Evolutionary conservation across 2,797 vertebrate genomes (phyloP), one percentile per base, ranked within the genome.

Genomic region (Chelmon rostratus): DNA sequence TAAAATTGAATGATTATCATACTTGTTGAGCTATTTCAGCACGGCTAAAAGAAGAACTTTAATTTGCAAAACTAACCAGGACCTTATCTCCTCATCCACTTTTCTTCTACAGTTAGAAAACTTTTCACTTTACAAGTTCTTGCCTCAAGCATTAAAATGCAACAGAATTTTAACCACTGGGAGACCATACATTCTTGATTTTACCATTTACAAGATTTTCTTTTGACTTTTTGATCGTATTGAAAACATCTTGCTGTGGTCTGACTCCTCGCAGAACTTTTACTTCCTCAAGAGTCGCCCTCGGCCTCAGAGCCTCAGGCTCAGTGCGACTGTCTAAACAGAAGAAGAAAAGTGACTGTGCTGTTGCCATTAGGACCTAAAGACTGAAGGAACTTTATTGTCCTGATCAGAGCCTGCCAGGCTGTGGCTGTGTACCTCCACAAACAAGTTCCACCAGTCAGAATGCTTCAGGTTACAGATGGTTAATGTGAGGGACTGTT

Each of bases 321-420:
- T 62, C 54, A 21, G 64, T 79, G 70, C 63, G 68, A 59, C 70
- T 83, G 78, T 89, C 62, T 84, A 68, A 76, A 86, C 79, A 83
- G 69, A 76, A 65, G 68, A 84, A 77, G 61, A 86, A 83, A 88
- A 81, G 78, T 81, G 86, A 86, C 73, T 69, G 23, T 72, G 78
- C 61, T 78, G 83, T 50, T 73, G 71, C 77, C 33, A 70, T 82
- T 69, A 80, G 54, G 76, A 73, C 64, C 53, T 16, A 58, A 38
- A 74, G 58, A 56, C 56, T 59, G 50, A 49, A 16, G 40, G 40
- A 59, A 70, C 58, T 78, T 87, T 59, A 71, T 62, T 82, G 67
- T 69, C 73, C 68, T 76, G 57, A 84, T 76, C 70, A 56, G 53
- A 70, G 68, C 75, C 72, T 86, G 57, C 49, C 25, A 62, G 64